phyloP scores from a whole-genome alignment of 2,888 invertebrate genomes.

The Polydrusus pterygomalis region DNA sequence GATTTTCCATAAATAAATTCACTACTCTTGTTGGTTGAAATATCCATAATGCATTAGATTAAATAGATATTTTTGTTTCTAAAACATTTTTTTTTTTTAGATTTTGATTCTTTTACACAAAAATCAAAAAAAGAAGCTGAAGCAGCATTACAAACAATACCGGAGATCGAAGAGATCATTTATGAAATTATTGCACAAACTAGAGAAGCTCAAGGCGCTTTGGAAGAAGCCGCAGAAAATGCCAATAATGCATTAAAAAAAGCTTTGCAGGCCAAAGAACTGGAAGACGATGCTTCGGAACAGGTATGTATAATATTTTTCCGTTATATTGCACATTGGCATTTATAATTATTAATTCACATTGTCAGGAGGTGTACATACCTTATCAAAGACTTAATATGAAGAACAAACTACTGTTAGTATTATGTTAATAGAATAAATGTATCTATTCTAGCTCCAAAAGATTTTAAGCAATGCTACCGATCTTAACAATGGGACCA shows the following conservation, averaged over 20 bases:
- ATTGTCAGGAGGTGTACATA: no score
- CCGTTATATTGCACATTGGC: no score
- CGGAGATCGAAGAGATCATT: constrained; percentile 83
- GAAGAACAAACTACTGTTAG: no score
- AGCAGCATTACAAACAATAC: constrained; percentile 85
- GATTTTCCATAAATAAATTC: no score
- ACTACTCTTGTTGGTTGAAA: no score
- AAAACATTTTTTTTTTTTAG: constrained; percentile 69
- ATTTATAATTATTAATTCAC: no score
- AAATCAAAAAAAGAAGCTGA: constrained; percentile 88
- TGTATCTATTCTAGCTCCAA: constrained; percentile 25
- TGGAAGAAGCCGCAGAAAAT: constrained; percentile 85
- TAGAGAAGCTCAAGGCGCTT: constrained; percentile 79
- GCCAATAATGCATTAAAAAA: constrained; percentile 83
- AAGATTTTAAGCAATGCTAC: constrained; percentile 78
- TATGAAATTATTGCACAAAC: constrained; percentile 81
- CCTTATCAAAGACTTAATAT: no score
- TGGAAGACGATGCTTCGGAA: constrained; percentile 74
- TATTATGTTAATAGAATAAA: background rate
- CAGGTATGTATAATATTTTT: constrained; percentile 21
- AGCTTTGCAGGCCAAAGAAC: constrained; percentile 84
- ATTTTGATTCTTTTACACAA: constrained; percentile 93
- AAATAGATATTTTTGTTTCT: no score
- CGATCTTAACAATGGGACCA: constrained; percentile 84
- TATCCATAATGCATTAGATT: no score